Evolutionary conservation across 2,113 vertebrate species (phyloP), one percentile per base, ranked within the genome.

Genomic region (Engraulis encrasicolus): DNA sequence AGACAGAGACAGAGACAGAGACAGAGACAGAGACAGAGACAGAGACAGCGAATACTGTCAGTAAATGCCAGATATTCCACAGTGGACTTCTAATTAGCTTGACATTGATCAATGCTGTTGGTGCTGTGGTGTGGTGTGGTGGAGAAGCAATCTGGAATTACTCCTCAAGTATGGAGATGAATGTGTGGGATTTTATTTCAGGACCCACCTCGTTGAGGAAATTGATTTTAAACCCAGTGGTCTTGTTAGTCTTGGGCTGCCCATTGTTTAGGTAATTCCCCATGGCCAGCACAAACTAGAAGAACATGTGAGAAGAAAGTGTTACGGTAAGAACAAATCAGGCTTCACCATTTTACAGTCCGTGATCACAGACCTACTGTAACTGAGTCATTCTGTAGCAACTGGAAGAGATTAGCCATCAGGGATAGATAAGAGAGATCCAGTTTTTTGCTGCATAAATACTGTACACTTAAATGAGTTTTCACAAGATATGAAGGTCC

Each of bases 161-260:
- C 15, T 74, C 34, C 31, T 74, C 66, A 14, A 34, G 18, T 34
- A 74, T 74, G 27, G 19, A 6, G 38, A 74, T 71, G 71, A 31
- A 14, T 58, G n/a, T 50, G 20, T 66, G 18, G 40, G n/a, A n/a
- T n/a, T n/a, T 45, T 74, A 15, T 1, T 74, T 9, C n/a, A 9
- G 7, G 6, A 58, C 66, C 90, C 91, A 99, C 98, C 97, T 99
- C 98, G 0, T 97, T 98, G 1, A 99, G 96, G 87, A 99, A 99
- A 94, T 99, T 99, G 91, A 99, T 99, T 91, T 99, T 99, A 84
- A 99, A 99, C 86, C 98, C 97, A 0, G 98, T 99, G 0, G 97
- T 99, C 91, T 97, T 99, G 93, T 93, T 95, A 83, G 94, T 96
- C 92, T 97, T 96, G 34, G 98, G 98, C 89, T 99, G 98, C 85